phyloP scores from a whole-genome alignment of 2,113 vertebrate genomes.

The Panthera tigris region DNA sequence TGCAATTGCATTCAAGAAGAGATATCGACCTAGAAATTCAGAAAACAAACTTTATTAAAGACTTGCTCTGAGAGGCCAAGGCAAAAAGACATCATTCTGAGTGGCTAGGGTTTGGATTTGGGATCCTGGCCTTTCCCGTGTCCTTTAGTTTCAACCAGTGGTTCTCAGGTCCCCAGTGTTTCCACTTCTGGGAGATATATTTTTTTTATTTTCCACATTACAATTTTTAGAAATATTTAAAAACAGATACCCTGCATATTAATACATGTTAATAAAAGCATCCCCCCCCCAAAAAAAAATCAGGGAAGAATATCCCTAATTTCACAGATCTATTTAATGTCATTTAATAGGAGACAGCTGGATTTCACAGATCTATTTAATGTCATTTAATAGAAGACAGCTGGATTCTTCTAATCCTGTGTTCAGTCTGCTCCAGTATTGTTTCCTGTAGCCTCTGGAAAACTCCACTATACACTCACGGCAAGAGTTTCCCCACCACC shows the following conservation, averaged over 20 bases:
- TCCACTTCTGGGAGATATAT: background rate
- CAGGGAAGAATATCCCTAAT: background rate
- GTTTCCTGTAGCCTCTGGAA: background rate
- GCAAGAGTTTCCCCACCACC: background rate
- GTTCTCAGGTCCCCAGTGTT: background rate
- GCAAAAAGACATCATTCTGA: background rate
- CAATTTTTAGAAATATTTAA: background rate
- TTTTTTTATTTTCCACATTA: background rate
- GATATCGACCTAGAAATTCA: conserved; percentile 91
- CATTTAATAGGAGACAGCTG: background rate
- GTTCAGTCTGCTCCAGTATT: background rate
- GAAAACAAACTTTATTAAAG: background rate
- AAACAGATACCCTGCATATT: background rate
- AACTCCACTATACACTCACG: background rate
- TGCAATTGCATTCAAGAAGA: conserved; percentile 98
- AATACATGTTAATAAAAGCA: background rate
- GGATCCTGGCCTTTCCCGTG: background rate
- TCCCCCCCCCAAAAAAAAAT: background rate
- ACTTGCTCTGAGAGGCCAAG: background rate
- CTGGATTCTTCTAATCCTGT: background rate
- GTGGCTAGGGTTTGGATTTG: background rate
- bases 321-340: background rate
- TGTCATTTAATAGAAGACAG: background rate
- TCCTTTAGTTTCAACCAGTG: background rate
- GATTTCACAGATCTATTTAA: background rate